Evolutionary conservation across 2,113 vertebrate genomes (phyloP).

Genomic region (Colistium nudipinnis): DNA sequence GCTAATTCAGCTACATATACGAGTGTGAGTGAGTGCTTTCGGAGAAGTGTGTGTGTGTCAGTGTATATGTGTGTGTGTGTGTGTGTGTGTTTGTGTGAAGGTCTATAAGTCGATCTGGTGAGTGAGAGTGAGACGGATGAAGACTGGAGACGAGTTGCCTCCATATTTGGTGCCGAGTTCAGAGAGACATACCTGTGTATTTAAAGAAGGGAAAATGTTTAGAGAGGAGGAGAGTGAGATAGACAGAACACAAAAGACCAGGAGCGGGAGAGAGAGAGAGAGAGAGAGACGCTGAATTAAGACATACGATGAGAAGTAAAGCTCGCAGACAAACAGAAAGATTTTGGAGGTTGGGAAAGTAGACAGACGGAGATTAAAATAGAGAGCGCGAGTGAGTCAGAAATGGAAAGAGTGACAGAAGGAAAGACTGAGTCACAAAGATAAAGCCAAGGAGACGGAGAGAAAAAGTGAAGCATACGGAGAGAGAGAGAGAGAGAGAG

Average conservation of each 20-base stretch:
- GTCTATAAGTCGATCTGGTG: conserved; percentile 39
- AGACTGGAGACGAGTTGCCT: conserved; percentile 31
- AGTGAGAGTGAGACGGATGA: conserved; percentile 38
- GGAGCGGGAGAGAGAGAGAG: not conserved
- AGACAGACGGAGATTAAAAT: conserved; percentile 61
- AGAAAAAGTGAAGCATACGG: too few species aligned
- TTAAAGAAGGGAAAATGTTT: conserved; percentile 11
- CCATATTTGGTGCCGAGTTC: conserved; percentile 33
- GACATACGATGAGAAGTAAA: not conserved
- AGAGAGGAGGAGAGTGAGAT: conserved; percentile 1
- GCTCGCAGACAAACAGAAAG: conserved; percentile 21
- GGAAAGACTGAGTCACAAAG: conserved; percentile 67
- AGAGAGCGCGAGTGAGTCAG: conserved; percentile 66
- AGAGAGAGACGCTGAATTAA: not conserved
- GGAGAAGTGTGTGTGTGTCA: conserved; percentile 20
- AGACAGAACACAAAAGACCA: not conserved
- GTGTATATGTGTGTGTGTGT: conserved; percentile 30
- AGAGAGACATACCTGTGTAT: conserved; percentile 4
- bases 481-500: conserved; percentile 12
- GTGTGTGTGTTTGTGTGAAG: not conserved
- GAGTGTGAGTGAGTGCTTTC: conserved; percentile 30
- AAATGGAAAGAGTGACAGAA: conserved; percentile 49
- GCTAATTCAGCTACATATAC: conserved; percentile 66
- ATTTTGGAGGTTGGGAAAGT: conserved; percentile 35
- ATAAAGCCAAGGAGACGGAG: conserved; percentile 54